Conservation (phyloP, 2,113 vertebrate species). For the Poecile atricapillus region DNA sequence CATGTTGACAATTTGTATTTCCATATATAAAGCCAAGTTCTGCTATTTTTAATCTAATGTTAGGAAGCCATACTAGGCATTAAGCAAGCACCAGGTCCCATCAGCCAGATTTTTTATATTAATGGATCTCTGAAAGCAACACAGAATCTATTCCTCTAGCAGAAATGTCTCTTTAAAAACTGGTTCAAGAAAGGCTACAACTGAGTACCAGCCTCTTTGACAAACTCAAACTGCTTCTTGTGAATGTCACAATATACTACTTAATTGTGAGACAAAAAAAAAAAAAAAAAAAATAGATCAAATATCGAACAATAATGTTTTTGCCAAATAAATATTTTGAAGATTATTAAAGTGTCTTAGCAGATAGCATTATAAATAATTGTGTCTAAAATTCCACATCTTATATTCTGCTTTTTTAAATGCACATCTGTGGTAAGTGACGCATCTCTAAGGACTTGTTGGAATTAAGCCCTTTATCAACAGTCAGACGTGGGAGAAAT, state of each 20-base stretch:
- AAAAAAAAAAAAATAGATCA: background rate
- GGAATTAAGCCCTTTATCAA: background rate
- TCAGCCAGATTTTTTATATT: background rate
- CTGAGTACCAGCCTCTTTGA: background rate
- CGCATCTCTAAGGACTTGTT: background rate
- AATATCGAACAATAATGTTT: background rate
- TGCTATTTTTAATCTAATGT: slow-evolving; percentile 32
- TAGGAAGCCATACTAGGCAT: background rate
- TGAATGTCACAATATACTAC: background rate
- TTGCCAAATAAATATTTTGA: background rate
- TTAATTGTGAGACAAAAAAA: background rate
- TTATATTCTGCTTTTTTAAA: background rate
- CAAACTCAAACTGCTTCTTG: background rate
- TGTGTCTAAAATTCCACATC: background rate
- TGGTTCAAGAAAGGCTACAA: background rate
- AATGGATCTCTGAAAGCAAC: background rate
- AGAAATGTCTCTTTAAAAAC: background rate
- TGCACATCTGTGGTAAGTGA: background rate
- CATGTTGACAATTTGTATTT: slow-evolving; percentile 7
- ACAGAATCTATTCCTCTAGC: background rate
- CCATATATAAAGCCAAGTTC: slow-evolving; percentile 6
- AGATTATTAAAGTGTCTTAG: background rate
- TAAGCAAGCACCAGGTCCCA: background rate
- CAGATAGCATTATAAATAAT: background rate
- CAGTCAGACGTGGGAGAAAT: background rate